Conservation (phyloP, 2,888 invertebrate species). For the Ceramica pisi region DNA sequence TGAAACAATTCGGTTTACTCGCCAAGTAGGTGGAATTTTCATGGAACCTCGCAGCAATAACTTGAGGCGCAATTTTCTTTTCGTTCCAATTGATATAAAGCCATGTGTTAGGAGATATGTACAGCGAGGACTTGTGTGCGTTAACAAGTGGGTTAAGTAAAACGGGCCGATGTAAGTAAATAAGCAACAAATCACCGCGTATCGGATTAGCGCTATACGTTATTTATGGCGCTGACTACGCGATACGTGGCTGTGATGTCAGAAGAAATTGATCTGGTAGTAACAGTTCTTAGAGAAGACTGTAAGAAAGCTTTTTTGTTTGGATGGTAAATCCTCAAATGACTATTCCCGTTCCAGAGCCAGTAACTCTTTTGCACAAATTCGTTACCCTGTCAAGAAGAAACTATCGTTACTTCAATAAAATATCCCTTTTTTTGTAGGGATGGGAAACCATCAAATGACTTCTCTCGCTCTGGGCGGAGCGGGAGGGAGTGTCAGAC, state of each 20-base stretch:
- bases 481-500: no score
- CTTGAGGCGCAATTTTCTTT: conserved; percentile 17
- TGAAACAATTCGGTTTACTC: not conserved
- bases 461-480: no score
- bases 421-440: no score
- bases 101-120: conserved; percentile 49
- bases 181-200: conserved; percentile 87
- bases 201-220: conserved; percentile 87
- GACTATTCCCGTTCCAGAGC: no score
- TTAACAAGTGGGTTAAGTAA: conserved; percentile 70
- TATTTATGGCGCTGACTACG: conserved; percentile 86
- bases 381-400: no score
- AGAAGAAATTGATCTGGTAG: conserved; percentile 63
- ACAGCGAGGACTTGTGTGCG: conserved; percentile 53
- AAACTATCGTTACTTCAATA: no score
- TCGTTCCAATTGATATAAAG: conserved; percentile 46
- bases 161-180: conserved; percentile 80
- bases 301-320: no score
- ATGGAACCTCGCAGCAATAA: not conserved
- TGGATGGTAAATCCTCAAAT: no score
- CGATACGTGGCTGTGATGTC: conserved; percentile 71
- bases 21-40: not conserved
- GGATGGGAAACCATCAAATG: no score
- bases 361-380: no score
- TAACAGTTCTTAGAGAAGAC: no score